Percentiles rank a stretch among this genome's conserved stretches.
These are phyloP conservation scores for Chrysolina americana DNA, from an alignment of 2,888 invertebrate genomes.

Conservation along the genomic window DNA sequence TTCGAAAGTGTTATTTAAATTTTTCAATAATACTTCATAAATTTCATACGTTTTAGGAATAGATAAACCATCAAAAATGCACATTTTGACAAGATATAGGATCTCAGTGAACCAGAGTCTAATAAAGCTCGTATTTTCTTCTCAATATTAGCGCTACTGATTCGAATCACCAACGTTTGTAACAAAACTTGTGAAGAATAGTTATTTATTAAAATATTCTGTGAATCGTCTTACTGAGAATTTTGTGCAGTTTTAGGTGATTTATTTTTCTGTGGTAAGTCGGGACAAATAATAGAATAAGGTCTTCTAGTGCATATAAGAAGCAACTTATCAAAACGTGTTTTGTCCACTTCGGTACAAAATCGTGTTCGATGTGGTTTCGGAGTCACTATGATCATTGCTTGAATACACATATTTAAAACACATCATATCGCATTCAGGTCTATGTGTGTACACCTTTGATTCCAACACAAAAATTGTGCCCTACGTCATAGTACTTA, in stretches of 20 bases:
- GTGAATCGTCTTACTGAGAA: neutral
- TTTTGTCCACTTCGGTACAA: no score
- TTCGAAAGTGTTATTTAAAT: neutral
- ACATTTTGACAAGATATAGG: neutral
- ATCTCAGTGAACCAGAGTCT: neutral
- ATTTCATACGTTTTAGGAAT: neutral
- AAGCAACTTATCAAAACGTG: no score
- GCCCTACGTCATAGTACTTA: no score
- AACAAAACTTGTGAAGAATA: slow-evolving; percentile 1
- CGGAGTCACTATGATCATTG: no score
- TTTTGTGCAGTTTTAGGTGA: neutral
- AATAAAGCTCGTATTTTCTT: neutral
- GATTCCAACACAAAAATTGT: no score
- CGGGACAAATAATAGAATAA: neutral
- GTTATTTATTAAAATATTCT: neutral
- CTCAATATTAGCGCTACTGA: neutral
- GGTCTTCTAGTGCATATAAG: neutral
- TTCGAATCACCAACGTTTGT: neutral
- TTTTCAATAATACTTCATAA: neutral
- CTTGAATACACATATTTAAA: no score
- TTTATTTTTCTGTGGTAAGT: neutral
- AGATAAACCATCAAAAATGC: neutral
- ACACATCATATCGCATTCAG: no score
- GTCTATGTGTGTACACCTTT: no score
- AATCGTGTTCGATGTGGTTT: no score